These are phyloP conservation scores for Sebastes wilsoni DNA, from an alignment of 2,797 vertebrate genomes.

Conservation along the genomic window DNA sequence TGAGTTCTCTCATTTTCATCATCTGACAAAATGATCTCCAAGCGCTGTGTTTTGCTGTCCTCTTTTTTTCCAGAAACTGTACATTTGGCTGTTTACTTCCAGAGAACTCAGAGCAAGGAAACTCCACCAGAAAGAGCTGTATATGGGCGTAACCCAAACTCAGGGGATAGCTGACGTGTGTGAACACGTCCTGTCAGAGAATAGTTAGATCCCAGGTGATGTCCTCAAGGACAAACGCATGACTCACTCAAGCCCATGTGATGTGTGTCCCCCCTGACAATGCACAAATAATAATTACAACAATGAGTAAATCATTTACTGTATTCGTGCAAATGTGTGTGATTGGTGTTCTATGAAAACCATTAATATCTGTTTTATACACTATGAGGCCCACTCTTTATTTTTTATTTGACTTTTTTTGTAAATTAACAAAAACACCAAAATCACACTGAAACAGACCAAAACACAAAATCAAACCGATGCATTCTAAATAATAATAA, in stretches of 20 bases:
- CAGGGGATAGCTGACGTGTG: conserved; percentile 59
- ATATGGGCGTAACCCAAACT: conserved; percentile 60
- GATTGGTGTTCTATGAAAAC: neutral
- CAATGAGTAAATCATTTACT: neutral
- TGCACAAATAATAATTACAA: conserved; percentile 16
- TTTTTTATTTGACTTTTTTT: too few species aligned
- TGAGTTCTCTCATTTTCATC: conserved; percentile 23
- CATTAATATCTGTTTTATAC: neutral
- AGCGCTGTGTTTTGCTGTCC: conserved; percentile 13
- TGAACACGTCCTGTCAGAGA: conserved; percentile 62
- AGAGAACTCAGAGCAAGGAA: conserved; percentile 30
- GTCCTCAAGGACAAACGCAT: conserved; percentile 72
- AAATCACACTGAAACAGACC: neutral
- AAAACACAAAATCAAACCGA: neutral
- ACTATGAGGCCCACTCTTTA: neutral
- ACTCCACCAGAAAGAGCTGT: conserved; percentile 44
- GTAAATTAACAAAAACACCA: neutral
- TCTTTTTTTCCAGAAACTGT: conserved; percentile 22
- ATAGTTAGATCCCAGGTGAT: conserved; percentile 58
- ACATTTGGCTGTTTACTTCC: conserved; percentile 54
- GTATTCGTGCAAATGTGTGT: neutral
- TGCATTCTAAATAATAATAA: neutral
- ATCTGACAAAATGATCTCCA: conserved; percentile 12
- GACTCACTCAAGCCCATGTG: conserved; percentile 53
- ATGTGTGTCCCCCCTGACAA: conserved; percentile 16